Percentiles rank a stretch among this genome's conserved stretches.
These are phyloP conservation scores for Drosophila bocki DNA, from an alignment of 1,140 invertebrate genomes.

Conservation along the genomic window DNA sequence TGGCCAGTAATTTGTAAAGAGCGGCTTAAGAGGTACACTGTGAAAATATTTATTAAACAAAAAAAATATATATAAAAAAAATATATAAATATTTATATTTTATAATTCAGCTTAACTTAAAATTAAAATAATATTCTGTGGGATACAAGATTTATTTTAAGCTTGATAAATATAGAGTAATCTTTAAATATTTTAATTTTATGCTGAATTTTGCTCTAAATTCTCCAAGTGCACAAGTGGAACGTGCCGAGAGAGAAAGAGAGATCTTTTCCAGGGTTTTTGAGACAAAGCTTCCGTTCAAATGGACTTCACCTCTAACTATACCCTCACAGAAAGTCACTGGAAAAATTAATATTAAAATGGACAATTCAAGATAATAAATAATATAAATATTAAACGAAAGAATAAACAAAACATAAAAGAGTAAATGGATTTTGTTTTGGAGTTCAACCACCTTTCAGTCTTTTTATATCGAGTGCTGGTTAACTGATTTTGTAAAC, in stretches of 20 bases:
- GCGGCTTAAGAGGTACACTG: constrained; percentile 6
- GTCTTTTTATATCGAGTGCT: constrained; percentile 3
- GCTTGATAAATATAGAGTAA: too few species aligned
- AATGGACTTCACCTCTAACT: constrained; percentile 2
- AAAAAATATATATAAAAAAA: background rate
- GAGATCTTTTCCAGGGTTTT: constrained; percentile 26
- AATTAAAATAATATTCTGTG: too few species aligned
- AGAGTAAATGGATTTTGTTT: constrained; percentile 2
- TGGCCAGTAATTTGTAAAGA: constrained; percentile 37
- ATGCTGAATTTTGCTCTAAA: background rate
- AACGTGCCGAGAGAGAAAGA: constrained; percentile 27
- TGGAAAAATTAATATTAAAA: background rate
- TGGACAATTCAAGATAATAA: background rate
- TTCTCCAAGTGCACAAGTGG: background rate
- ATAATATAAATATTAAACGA: background rate
- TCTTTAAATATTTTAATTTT: background rate
- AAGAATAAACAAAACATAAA: background rate
- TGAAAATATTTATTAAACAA: background rate
- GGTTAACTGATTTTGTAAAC: constrained; percentile 16
- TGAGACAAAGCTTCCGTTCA: constrained; percentile 22
- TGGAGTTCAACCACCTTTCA: background rate
- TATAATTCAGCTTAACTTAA: too few species aligned
- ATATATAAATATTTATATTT: background rate
- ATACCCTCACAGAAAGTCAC: background rate
- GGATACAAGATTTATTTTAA: background rate